Conservation (phyloP, 1,140 invertebrate species). For the Bombus waltoni region DNA sequence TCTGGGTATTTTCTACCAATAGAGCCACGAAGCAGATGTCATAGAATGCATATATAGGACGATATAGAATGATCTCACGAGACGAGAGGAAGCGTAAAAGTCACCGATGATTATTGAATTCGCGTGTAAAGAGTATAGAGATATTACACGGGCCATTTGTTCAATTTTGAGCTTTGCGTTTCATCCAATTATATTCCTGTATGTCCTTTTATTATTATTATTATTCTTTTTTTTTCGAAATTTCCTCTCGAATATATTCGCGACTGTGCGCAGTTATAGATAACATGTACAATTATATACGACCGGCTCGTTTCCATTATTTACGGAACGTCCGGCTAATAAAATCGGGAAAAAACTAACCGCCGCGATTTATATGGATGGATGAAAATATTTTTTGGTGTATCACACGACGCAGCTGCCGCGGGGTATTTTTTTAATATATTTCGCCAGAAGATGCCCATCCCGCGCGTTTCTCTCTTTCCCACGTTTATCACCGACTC, state of each 20-base stretch:
- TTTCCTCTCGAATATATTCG: constrained; percentile 34
- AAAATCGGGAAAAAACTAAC: constrained; percentile 44
- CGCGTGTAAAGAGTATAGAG: background rate
- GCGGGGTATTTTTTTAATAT: constrained; percentile 58
- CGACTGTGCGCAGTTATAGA: constrained; percentile 27
- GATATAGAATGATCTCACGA: too few relatives aligned
- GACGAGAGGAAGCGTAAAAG: background rate
- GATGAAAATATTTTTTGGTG: constrained; percentile 49
- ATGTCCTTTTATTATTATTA: background rate
- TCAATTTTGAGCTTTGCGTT: constrained; percentile 2
- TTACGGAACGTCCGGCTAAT: constrained; percentile 48
- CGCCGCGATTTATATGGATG: constrained; percentile 48
- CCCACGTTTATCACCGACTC: background rate
- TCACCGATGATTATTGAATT: background rate
- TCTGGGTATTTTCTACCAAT: too few relatives aligned
- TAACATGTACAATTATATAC: constrained; percentile 47
- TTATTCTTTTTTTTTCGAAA: background rate
- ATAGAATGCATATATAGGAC: too few relatives aligned
- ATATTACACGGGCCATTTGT: constrained; percentile 24
- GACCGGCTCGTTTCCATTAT: constrained; percentile 45
- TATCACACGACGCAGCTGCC: constrained; percentile 45
- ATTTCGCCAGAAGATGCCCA: constrained; percentile 4
- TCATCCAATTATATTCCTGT: constrained; percentile 7
- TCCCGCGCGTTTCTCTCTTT: background rate
- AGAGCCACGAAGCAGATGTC: too few relatives aligned